Evolutionary conservation across 2,113 vertebrate genomes (phyloP).

Genomic region (Ia io): DNA sequence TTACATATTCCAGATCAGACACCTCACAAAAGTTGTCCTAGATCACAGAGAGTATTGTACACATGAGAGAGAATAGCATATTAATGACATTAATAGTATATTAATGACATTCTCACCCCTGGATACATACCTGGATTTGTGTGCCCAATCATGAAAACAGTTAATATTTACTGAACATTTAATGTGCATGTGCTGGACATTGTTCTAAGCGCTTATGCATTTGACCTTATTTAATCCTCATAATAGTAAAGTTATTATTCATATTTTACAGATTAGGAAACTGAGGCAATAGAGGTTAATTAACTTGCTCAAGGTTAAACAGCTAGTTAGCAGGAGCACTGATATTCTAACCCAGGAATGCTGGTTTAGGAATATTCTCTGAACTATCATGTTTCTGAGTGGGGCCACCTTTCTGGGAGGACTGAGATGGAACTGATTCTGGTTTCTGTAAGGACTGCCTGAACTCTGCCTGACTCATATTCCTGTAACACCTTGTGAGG

Average conservation of each 20-base stretch:
- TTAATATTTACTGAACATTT: not conserved
- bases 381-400: not conserved
- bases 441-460: not conserved
- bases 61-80: not conserved
- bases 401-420: not conserved
- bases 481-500: not conserved
- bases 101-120: not conserved
- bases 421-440: not conserved
- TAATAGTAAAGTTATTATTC: not conserved
- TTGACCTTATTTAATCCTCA: slow-evolving; percentile 6
- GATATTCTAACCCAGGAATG: not conserved
- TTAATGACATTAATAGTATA: too few species aligned
- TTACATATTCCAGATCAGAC: not conserved
- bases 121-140: not conserved
- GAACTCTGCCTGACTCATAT: not conserved
- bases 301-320: not conserved
- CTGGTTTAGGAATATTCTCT: not conserved
- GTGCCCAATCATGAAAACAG: not conserved
- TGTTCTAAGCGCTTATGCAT: not conserved
- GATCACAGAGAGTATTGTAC: not conserved
- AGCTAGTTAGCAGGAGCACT: not conserved
- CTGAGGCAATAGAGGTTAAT: not conserved
- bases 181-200: not conserved
- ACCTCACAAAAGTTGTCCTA: not conserved
- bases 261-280: slow-evolving; percentile 32